Conservation (phyloP, 1,140 invertebrate genomes). For the Drosophila murphyi region DNA sequence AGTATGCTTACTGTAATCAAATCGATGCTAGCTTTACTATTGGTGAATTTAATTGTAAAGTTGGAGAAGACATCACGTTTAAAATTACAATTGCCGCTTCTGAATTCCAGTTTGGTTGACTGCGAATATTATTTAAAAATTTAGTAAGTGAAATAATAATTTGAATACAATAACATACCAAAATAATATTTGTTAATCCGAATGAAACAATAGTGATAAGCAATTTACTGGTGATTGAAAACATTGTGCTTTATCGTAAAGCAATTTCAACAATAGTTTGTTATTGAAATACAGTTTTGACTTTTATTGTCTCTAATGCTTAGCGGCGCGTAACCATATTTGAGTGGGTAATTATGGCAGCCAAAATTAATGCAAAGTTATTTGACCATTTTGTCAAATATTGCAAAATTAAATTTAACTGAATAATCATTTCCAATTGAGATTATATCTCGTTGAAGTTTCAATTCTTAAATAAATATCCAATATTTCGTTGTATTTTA, state of each 20-base stretch:
- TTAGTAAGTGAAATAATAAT: not conserved
- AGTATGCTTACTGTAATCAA: conserved; percentile 41
- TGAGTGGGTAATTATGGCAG: not conserved
- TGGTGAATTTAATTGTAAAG: conserved; percentile 48
- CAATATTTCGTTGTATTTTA: too few relatives aligned
- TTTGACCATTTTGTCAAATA: too few relatives aligned
- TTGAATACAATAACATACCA: conserved; percentile 18
- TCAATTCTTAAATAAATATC: too few relatives aligned
- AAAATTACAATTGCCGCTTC: conserved; percentile 49
- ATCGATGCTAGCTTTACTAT: conserved; percentile 55
- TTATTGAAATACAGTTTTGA: not conserved
- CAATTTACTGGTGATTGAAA: not conserved
- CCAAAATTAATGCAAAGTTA: too few relatives aligned
- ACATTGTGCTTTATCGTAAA: conserved; percentile 5
- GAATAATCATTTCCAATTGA: too few relatives aligned
- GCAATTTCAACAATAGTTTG: conserved; percentile 1
- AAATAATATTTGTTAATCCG: not conserved
- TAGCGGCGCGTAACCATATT: not conserved
- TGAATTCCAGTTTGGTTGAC: conserved; percentile 52
- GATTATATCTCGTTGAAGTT: too few relatives aligned
- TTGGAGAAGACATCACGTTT: conserved; percentile 58
- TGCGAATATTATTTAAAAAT: not conserved
- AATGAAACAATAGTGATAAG: conserved; percentile 2
- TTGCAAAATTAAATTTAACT: too few relatives aligned
- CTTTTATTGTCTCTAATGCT: not conserved